phyloP scores from a whole-genome alignment of 2,888 invertebrate species.

The Incurvaria masculella region DNA sequence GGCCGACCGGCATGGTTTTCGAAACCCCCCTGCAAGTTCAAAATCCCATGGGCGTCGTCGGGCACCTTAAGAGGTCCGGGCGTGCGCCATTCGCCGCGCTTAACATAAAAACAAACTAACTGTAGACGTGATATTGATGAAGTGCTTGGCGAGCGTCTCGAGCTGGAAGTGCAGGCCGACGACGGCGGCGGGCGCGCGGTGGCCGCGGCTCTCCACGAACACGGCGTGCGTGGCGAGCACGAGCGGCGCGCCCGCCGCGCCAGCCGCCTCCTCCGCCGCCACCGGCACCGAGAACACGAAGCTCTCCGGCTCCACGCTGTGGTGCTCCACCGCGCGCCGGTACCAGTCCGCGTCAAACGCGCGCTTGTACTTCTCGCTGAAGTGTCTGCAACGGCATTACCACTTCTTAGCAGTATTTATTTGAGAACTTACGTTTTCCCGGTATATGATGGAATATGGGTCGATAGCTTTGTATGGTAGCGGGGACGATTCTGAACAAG shows the following conservation, averaged over 20 bases:
- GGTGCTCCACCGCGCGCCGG: constrained; percentile 86
- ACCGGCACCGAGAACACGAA: constrained; percentile 89
- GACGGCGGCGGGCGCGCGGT: constrained; percentile 85
- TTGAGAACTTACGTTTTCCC: too few species aligned
- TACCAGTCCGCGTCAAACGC: constrained; percentile 92
- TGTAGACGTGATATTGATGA: constrained; percentile 84
- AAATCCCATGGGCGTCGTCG: too few species aligned
- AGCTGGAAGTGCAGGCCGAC: constrained; percentile 90
- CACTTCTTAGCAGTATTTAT: too few species aligned
- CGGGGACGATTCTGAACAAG: too few species aligned
- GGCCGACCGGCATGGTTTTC: too few species aligned
- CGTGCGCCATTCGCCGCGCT: too few species aligned
- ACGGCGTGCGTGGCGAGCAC: constrained; percentile 91
- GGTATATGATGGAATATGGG: too few species aligned
- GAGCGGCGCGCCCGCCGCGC: constrained; percentile 51
- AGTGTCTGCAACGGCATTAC: constrained; percentile 70
- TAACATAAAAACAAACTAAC: constrained; percentile 58
- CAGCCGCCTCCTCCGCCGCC: constrained; percentile 65
- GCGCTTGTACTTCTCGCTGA: constrained; percentile 73
- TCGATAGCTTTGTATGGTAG: too few species aligned
- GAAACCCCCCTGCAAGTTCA: too few species aligned
- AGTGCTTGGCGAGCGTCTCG: constrained; percentile 77
- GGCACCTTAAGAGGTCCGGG: too few species aligned
- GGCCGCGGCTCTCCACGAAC: constrained; percentile 78
- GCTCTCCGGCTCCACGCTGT: constrained; percentile 80